Conservation (phyloP, 2,113 vertebrate species). For the Embiotoca jacksoni region DNA sequence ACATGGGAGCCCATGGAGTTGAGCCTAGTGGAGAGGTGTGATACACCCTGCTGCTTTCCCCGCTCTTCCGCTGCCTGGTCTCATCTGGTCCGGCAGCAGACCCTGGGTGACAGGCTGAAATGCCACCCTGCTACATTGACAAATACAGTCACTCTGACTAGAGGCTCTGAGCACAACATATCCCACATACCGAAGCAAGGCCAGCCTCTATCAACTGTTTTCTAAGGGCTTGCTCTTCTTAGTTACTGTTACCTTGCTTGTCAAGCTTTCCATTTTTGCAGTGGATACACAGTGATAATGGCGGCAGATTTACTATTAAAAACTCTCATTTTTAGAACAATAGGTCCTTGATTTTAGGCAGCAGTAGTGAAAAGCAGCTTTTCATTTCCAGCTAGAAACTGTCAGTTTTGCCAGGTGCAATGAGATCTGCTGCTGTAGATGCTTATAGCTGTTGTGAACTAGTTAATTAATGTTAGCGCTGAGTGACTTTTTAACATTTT, state of each 20-base stretch:
- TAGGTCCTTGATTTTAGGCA: neutral
- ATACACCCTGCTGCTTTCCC: conserved; percentile 56
- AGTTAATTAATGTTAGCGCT: neutral
- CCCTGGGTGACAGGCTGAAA: conserved; percentile 64
- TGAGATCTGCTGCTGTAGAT: neutral
- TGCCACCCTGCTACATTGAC: conserved; percentile 54
- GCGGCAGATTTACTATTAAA: neutral
- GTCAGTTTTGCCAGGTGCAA: neutral
- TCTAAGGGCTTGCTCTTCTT: neutral
- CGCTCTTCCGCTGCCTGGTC: conserved; percentile 61
- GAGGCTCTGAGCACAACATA: conserved; percentile 44
- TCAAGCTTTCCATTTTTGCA: conserved; percentile 17
- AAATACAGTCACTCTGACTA: conserved; percentile 57
- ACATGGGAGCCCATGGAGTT: conserved; percentile 40
- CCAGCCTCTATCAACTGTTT: neutral
- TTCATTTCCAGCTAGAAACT: neutral
- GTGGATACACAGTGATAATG: neutral
- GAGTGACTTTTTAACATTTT: neutral
- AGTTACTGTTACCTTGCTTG: conserved; percentile 11
- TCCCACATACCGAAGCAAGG: conserved; percentile 34
- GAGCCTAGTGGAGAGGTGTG: conserved; percentile 63
- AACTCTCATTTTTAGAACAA: no score
- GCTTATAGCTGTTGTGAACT: neutral
- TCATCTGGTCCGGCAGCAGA: conserved; percentile 72
- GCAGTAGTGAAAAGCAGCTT: neutral